These are phyloP conservation scores for Lycocerus yunnanus DNA, from an alignment of 2,888 invertebrate species.

Conservation along the genomic window DNA sequence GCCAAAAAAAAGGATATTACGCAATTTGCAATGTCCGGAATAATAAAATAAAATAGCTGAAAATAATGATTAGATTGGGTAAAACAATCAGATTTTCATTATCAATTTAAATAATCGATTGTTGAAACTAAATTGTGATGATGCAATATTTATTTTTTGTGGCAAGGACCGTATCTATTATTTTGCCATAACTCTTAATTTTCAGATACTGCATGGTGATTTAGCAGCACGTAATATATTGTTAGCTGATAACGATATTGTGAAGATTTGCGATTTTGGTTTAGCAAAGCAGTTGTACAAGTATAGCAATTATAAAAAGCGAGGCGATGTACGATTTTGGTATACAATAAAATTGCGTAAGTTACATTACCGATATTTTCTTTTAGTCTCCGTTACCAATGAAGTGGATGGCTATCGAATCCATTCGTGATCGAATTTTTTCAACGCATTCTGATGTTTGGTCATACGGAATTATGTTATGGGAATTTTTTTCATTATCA, in stretches of 20 bases:
- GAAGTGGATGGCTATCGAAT: constrained; percentile 97
- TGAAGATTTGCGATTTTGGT: constrained; percentile 97
- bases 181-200: constrained; percentile 19
- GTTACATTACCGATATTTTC: constrained; percentile 32
- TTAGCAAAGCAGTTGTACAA: constrained; percentile 89
- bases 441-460: constrained; percentile 95
- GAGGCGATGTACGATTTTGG: constrained; percentile 70
- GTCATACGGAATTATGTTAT: constrained; percentile 88
- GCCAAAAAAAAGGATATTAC: too few relatives aligned
- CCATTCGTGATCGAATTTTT: constrained; percentile 86
- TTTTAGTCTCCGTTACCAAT: constrained; percentile 80
- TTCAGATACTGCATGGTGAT: constrained; percentile 81
- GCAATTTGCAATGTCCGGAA: too few relatives aligned
- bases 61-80: too few relatives aligned
- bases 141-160: too few relatives aligned
- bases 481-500: constrained; percentile 88
- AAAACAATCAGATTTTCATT: too few relatives aligned
- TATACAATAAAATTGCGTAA: background rate
- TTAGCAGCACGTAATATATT: constrained; percentile 90
- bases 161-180: too few relatives aligned
- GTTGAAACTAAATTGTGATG: too few relatives aligned
- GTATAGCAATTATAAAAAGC: constrained; percentile 87
- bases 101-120: too few relatives aligned
- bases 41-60: too few relatives aligned
- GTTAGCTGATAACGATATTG: constrained; percentile 85